Evolutionary conservation across 2,888 invertebrate genomes (phyloP).

Genomic region (Saturnia pavonia): DNA sequence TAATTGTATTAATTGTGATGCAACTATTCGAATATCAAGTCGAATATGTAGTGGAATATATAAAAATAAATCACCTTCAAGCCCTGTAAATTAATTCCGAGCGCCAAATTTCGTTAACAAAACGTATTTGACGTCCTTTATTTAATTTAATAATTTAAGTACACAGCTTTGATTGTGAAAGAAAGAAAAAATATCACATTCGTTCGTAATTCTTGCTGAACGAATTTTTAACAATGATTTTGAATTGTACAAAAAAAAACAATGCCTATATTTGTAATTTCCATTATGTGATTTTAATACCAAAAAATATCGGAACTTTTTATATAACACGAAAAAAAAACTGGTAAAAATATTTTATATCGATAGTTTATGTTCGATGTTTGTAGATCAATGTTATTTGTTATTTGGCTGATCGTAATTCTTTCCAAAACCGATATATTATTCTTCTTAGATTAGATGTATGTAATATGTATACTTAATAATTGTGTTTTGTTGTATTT

Average conservation of each 20-base stretch:
- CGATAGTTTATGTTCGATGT: constrained; percentile 1
- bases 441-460: neutral
- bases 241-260: neutral
- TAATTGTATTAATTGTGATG: no score
- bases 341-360: neutral
- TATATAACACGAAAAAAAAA: neutral
- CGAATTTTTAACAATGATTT: neutral
- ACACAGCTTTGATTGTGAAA: neutral
- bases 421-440: neutral
- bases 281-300: neutral
- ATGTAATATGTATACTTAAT: neutral
- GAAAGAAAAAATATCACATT: neutral
- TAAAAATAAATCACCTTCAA: neutral
- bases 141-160: neutral
- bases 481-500: neutral
- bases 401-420: constrained; percentile 4
- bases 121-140: neutral
- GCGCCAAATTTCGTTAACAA: neutral
- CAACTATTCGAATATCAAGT: neutral
- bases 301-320: neutral
- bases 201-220: neutral
- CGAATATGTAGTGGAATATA: neutral
- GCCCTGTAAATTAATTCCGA: neutral
- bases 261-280: neutral
- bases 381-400: constrained; percentile 11